Base-by-base conservation (phyloP, 2,888 invertebrate species). In the Tholera decimalis region DNA sequence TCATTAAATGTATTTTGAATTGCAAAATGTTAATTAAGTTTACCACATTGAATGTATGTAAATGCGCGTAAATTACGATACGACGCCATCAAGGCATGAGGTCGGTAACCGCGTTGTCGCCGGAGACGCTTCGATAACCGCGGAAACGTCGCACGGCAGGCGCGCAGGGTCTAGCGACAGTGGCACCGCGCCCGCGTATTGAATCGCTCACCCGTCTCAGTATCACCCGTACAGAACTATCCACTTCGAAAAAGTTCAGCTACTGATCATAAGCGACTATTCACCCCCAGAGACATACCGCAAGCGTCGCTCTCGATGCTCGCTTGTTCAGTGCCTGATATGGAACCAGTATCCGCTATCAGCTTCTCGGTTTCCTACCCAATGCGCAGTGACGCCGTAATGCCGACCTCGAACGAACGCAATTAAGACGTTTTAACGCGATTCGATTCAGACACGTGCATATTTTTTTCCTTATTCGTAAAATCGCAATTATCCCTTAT, bases 381-480 rank as follows among this genome's bases (percentile, higher is more conserved):
- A 80, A 75, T 77, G 77, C 79, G 76, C 81, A 75, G 82, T 83
- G 85, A 84, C 82, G 81, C 80, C 73, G 76, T 83, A 77, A 63
- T 84, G 74, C 67, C 88, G 91, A 88, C 93, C 93, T 93, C 93
- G 89, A 89, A 88, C 83, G 79, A 82, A 84, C 85, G 92, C 91
- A 94, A 93, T 94, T 94, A 94, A 93, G 91, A 92, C 89, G 91
- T 92, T 93, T 93, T 91, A 92, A 89, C 89, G 88, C 93, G 89
- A 94, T 93, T 94, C 92, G 93, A 92, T 89, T 89, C 93, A 93
- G 91, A 92, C 92, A 92, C 93, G 91, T 92, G 91, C 90, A 91
- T 91, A 90, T 92, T 92, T 91, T 87, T 87, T 93, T 93, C 91
- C 91, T 91, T 91, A 90, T 92, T 89, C 91, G 89, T 89, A 88